Conservation (phyloP, 2,113 vertebrate genomes). For the Notarius lentiginosus region DNA sequence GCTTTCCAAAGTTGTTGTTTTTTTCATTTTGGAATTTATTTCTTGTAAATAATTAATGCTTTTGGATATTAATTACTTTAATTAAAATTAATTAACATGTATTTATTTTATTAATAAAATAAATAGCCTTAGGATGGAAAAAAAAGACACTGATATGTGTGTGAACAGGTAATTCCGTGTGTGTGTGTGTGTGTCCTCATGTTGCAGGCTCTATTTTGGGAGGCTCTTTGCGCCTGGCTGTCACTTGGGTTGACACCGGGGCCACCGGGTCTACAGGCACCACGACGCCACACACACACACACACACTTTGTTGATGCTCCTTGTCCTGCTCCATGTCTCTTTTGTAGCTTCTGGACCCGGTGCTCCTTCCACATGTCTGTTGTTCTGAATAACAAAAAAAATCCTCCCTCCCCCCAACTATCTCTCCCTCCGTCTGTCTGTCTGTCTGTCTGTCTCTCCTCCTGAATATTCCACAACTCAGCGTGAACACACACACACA, state of each 20-base stretch:
- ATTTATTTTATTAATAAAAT: neutral
- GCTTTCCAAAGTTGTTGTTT: too few relatives aligned
- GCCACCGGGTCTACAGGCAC: constrained; percentile 32
- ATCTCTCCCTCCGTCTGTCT: too few relatives aligned
- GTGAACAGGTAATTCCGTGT: constrained; percentile 18
- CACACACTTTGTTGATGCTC: constrained; percentile 11
- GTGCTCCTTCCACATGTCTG: neutral
- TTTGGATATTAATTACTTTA: neutral
- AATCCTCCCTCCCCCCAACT: neutral
- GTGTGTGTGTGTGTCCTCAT: constrained; percentile 41
- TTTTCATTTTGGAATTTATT: too few relatives aligned
- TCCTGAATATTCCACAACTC: neutral
- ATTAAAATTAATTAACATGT: neutral
- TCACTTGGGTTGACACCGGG: constrained; percentile 36
- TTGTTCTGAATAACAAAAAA: neutral
- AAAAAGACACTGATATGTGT: neutral
- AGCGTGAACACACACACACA: constrained; percentile 22
- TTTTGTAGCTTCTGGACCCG: constrained; percentile 13
- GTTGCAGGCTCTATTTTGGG: constrained; percentile 65
- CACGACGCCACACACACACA: constrained; percentile 30
- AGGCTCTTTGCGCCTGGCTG: constrained; percentile 48
- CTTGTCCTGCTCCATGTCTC: constrained; percentile 18
- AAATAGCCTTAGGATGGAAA: neutral
- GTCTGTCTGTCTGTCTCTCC: neutral
- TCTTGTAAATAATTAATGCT: neutral